Base-by-base conservation (phyloP, 2,888 invertebrate species). In the Gymnoscelis rufifasciata region DNA sequence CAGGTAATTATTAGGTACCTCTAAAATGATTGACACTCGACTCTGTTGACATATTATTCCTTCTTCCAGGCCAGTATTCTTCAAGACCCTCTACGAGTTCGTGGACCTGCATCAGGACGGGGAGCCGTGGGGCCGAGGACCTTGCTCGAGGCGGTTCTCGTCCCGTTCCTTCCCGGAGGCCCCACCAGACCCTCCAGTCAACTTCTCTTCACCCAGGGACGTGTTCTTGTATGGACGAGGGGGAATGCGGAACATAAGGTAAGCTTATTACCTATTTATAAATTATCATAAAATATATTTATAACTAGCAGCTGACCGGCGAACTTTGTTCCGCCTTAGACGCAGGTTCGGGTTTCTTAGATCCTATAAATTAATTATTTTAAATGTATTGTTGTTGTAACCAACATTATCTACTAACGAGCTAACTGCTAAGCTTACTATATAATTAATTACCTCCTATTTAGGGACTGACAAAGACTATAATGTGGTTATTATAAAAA, bases 21-120 rank as follows among this genome's bases (percentile, higher is more conserved):
- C n/a, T n/a, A n/a, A n/a, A n/a, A n/a, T n/a, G n/a, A n/a, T 13
- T 1, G 8, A 30, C 7, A 30, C 13, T 8, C 7, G 7, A 8
- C 13, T 13, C 5, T 13, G 8, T n/a, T n/a, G n/a, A n/a, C n/a
- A n/a, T 26, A 7, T 28, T 51, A 26, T n/a, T 41, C n/a, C 39
- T 41, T 35, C 23, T 78, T 74, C 28, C 73, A 95, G 96, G 64
- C 95, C 95, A 0, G 91, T 96, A 36, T 92, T 93, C 62, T 96
- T 96, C 74, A 93, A 94, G 71, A 93, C 95, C 0, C 90, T 95
- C 15, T 96, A 96, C 79, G 96, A 96, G 77, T 96, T 96, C 69
- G 95, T 96, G 30, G 95, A 96, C 72, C 87, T 95, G 6, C 94
- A 95, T 63, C 93, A 95, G 80, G 96, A 95, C 58, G 96, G 96